Base-by-base conservation (phyloP, 2,888 invertebrate species). In the Pecten maximus region DNA sequence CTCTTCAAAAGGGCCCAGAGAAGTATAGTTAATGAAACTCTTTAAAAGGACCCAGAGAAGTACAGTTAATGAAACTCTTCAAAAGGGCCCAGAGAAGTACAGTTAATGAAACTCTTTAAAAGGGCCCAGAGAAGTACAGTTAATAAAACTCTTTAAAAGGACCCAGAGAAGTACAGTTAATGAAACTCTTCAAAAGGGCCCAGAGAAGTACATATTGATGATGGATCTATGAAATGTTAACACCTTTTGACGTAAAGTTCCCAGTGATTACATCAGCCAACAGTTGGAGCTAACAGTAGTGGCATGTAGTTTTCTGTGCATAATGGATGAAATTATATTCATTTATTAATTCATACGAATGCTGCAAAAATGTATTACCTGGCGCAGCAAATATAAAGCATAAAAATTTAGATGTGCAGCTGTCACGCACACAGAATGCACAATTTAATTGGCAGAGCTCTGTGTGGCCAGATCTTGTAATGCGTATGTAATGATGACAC, bases 341-440 rank as follows among this genome's bases (percentile, higher is more conserved):
- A n/a, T 28, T 60, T 60, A 60, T 60, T 60, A 8, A 60, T 16
- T 44, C 12, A 44, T 44, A 44, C 44, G 8, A 60, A 28, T 28
- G 10, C n/a, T n/a, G 12, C n/a, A 54, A 35, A 74, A 35, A 74
- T 35, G 35, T 74, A 8, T 35, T 74, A 74, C 74, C 28, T 74
- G 35, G 35, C 28, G 74, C 35, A 74, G 2, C 35, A 74, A 74
- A 28, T 74, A 35, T 74, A 74, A 35, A 74, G 74, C 35, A 28
- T 35, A 35, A 28, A 28, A 10, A 1, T 74, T 28, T 8, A 23
- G 19, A 74, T 74, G 74, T 35, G 74, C 28, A 74, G 35, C 74
- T 74, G 35, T 35, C 74, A 74, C 74, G 74, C 74, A 74, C 74
- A 74, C 28, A 74, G 28, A 74, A 28, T 74, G 74, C 74, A 74